phyloP scores from a whole-genome alignment of 64 coral and sea anemone species.

The Acropora yongei region DNA sequence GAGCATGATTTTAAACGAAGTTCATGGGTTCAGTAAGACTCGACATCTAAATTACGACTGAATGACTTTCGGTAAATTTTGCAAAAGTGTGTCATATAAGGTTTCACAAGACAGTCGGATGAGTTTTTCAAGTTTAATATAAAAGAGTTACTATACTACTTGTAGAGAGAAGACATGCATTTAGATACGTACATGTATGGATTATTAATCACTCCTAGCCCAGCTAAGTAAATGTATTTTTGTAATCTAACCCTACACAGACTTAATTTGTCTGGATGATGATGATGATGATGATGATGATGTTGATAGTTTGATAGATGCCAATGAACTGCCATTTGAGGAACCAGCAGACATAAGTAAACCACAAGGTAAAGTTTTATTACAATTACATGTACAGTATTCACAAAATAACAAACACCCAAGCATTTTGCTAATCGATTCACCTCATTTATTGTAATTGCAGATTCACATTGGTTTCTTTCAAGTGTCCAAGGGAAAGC shows the following conservation, averaged over 20 bases:
- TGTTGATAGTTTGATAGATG: background rate
- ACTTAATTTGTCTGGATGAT: background rate
- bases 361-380: background rate
- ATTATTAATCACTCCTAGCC: background rate
- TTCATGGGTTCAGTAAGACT: background rate
- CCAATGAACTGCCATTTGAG: background rate
- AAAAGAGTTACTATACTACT: background rate
- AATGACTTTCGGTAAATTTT: background rate
- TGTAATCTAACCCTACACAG: background rate
- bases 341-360: constrained; percentile 2
- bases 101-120: background rate
- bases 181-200: background rate
- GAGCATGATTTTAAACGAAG: background rate
- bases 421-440: background rate
- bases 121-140: background rate
- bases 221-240: background rate
- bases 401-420: background rate
- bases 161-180: background rate
- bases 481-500: constrained; percentile 1
- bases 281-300: too few relatives aligned
- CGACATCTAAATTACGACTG: background rate
- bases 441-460: background rate
- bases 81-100: background rate
- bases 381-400: background rate
- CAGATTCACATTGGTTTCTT: background rate